A percentile compares a stretch with the other conserved stretches of the same genome.
These are phyloP conservation scores for Ammospiza nelsoni DNA, from an alignment of 2,113 vertebrate genomes.

Conservation along the genomic window DNA sequence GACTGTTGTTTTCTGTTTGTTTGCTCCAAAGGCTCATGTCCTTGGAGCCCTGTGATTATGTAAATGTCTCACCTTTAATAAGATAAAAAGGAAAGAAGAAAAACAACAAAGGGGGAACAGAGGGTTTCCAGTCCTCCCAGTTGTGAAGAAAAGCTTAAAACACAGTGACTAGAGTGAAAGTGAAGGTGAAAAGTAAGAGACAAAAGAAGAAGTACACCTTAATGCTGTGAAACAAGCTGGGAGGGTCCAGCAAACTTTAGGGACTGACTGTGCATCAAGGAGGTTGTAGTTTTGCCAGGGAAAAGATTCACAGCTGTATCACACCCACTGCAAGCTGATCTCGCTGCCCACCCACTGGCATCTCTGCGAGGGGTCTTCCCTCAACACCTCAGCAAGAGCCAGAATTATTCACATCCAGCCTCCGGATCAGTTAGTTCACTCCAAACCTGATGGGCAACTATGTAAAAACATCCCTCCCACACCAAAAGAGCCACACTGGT, in stretches of 20 bases:
- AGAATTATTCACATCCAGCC: not conserved
- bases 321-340: not conserved
- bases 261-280: not conserved
- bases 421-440: not conserved
- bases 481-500: fast-evolving
- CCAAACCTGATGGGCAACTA: not conserved
- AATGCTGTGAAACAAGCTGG: not conserved
- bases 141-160: not conserved
- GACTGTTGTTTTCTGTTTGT: not conserved
- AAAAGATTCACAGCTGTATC: not conserved
- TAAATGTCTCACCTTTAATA: not conserved
- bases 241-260: not conserved
- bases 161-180: not conserved
- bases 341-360: not conserved
- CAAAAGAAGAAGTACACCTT: not conserved
- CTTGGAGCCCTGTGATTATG: not conserved
- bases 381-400: not conserved
- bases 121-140: not conserved
- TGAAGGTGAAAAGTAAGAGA: not conserved
- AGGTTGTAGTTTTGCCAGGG: not conserved
- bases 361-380: not conserved
- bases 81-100: not conserved
- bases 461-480: not conserved
- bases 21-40: not conserved
- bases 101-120: not conserved